Evolutionary conservation across 2,888 invertebrate species (phyloP).

Genomic region (Diogma glabrata): DNA sequence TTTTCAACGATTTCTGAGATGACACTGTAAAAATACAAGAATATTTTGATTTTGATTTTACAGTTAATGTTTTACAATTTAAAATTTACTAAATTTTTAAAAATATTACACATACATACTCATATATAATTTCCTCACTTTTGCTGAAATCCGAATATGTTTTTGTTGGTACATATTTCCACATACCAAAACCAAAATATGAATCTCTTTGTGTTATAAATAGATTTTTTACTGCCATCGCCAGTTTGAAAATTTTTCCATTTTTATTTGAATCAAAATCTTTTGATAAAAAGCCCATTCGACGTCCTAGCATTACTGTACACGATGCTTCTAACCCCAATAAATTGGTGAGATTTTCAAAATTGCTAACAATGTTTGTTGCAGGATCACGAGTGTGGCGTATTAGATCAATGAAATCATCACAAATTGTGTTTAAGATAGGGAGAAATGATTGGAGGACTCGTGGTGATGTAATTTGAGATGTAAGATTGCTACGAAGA

Average conservation of each 20-base stretch:
- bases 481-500: slow-evolving; percentile 58
- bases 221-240: slow-evolving; percentile 63
- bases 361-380: slow-evolving; percentile 44
- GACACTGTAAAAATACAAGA: slow-evolving; percentile 41
- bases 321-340: slow-evolving; percentile 76
- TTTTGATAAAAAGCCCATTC: slow-evolving; percentile 57
- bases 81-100: background rate
- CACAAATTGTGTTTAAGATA: slow-evolving; percentile 59
- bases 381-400: slow-evolving; percentile 41
- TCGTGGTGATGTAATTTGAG: slow-evolving; percentile 61
- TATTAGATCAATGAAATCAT: slow-evolving; percentile 62
- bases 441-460: slow-evolving; percentile 66
- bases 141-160: slow-evolving; percentile 57
- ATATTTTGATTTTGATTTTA: too few species aligned
- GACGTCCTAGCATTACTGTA: slow-evolving; percentile 62
- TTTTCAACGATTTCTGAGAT: slow-evolving; percentile 67
- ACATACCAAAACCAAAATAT: slow-evolving; percentile 67
- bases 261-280: slow-evolving; percentile 42
- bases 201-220: slow-evolving; percentile 71
- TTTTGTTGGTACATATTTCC: slow-evolving; percentile 66
- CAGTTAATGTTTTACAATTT: too few species aligned
- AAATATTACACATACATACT: slow-evolving; percentile 41
- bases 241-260: slow-evolving; percentile 42
- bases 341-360: slow-evolving; percentile 63
- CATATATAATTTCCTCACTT: slow-evolving; percentile 71